Conservation (phyloP, 2,797 vertebrate genomes). For the Chiloscyllium punctatum region DNA sequence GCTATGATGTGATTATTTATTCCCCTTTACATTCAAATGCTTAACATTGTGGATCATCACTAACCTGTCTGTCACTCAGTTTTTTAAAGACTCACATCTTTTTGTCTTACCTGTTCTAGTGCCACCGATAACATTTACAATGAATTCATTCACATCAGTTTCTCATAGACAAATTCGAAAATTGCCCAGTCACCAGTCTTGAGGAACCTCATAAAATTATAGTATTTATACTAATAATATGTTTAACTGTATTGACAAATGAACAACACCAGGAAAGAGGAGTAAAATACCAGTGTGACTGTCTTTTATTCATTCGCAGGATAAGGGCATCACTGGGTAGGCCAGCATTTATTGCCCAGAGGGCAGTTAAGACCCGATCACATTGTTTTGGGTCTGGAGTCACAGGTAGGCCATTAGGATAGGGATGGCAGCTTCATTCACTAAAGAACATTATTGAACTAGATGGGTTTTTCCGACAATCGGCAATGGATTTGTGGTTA, state of each 20-base stretch:
- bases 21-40: neutral
- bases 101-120: neutral
- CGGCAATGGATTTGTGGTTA: too few relatives aligned
- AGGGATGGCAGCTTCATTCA: too few relatives aligned
- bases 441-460: too few relatives aligned
- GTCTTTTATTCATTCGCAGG: too few relatives aligned
- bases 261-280: neutral
- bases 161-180: neutral
- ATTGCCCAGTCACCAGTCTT: neutral
- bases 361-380: too few relatives aligned
- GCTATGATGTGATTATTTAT: neutral
- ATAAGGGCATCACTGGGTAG: too few relatives aligned
- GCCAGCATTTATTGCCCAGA: too few relatives aligned
- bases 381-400: too few relatives aligned
- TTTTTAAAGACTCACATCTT: neutral
- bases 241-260: neutral
- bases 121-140: neutral
- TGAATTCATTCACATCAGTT: neutral
- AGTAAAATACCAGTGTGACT: neutral
- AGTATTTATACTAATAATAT: neutral
- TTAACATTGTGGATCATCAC: neutral
- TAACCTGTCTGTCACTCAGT: neutral
- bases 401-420: too few relatives aligned
- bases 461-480: too few relatives aligned
- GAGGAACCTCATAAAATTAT: neutral